These are phyloP conservation scores for Epiblema foenella DNA, from an alignment of 2,888 invertebrate genomes.

Conservation along the genomic window DNA sequence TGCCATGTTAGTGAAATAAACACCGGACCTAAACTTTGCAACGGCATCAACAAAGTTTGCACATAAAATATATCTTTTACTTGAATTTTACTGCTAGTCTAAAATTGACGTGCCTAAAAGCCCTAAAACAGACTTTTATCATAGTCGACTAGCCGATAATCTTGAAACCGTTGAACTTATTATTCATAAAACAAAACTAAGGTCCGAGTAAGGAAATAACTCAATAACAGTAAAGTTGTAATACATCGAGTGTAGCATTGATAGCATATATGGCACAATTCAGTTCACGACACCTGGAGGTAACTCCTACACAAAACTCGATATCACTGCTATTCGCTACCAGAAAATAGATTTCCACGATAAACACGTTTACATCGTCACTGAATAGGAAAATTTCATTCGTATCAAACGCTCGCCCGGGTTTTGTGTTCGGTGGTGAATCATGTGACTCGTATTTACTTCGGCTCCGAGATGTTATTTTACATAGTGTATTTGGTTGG, in stretches of 20 bases:
- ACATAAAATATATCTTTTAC: too few species aligned
- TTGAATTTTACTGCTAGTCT: too few species aligned
- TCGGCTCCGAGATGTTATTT: not conserved
- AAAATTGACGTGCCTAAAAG: too few species aligned
- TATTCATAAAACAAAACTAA: too few species aligned
- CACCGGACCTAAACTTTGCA: too few species aligned
- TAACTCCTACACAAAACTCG: constrained; percentile 32
- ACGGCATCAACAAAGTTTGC: too few species aligned
- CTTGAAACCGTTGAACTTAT: too few species aligned
- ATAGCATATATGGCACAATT: constrained; percentile 2
- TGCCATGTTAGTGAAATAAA: too few species aligned
- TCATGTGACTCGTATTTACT: constrained; percentile 18
- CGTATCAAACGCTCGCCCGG: constrained; percentile 31
- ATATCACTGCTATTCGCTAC: constrained; percentile 25
- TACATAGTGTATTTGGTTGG: not conserved
- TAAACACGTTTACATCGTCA: constrained; percentile 39
- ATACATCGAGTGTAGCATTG: constrained; percentile 5
- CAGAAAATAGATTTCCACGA: constrained; percentile 36
- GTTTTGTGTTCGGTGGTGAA: constrained; percentile 19
- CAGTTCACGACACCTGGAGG: constrained; percentile 18
- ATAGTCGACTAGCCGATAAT: too few species aligned
- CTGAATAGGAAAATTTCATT: constrained; percentile 43
- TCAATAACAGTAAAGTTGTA: not conserved
- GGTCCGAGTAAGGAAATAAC: too few species aligned
- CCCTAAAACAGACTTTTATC: too few species aligned